Base-by-base conservation (phyloP, 2,113 vertebrate genomes). In the Physeter macrocephalus region DNA sequence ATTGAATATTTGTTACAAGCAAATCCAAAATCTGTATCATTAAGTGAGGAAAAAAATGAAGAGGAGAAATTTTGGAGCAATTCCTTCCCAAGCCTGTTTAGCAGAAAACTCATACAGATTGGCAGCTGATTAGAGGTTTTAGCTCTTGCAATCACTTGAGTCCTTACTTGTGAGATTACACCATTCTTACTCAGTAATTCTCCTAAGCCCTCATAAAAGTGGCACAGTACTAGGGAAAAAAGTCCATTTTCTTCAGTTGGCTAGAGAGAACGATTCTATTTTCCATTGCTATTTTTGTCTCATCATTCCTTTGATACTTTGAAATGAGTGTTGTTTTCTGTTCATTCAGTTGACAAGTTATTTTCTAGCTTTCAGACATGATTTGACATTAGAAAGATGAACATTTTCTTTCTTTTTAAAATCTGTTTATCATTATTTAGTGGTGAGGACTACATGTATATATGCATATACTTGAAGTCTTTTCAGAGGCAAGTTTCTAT, bases 221-320 rank as follows among this genome's bases (percentile, higher is more conserved):
- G 29, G 52, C 64, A 88, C 67, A 94, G 57, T 67, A 77, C 39
- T 82, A 43, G 34, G 25, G 52, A 15, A 27, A 8, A n/a, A 41
- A 39, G 75, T 77, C 49, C 8, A 15, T 82, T 96, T 95, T 94
- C 61, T 83, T 92, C 31, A 67, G 0, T 52, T 92, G 88, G 17
- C 21, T 82, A 49, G 29, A 91, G 27, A 94, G 66, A 87, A 87
- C 90, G 57, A 95, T 93, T 80, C 29, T 89, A 5, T 82, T 93
- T 97, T 41, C 34, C 23, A 5, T 57, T 49, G 39, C 49, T 93
- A 77, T 94, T 75, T 95, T 96, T 89, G 43, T 86, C 72, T 94
- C 39, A 92, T 74, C 75, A 34, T 0, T 78, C 15, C 14, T 96
- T 71, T 91, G 52, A 67, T 90, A 71, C 39, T 94, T 93, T 61